Conservation (phyloP, 2,113 vertebrate species). For the Apus apus region DNA sequence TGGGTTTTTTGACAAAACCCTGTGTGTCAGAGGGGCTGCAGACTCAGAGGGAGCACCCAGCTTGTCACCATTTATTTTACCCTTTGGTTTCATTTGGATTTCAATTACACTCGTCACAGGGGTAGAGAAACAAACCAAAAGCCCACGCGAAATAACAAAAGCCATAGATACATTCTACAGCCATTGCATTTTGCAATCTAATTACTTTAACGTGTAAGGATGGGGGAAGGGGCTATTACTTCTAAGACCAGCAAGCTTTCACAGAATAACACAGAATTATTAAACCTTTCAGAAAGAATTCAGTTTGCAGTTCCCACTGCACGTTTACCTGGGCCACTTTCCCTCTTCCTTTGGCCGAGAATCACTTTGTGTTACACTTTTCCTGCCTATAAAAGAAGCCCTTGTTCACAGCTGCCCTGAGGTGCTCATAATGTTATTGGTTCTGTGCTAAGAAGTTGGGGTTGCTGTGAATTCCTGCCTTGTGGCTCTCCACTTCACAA, state of each 20-base stretch:
- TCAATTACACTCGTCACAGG: not conserved
- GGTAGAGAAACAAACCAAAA: constrained; percentile 1
- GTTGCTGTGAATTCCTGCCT: constrained; percentile 75
- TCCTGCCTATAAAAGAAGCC: constrained; percentile 66
- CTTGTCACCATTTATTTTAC: not conserved
- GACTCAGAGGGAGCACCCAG: not conserved
- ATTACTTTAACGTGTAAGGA: constrained; percentile 43
- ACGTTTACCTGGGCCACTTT: constrained; percentile 51
- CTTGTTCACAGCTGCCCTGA: constrained; percentile 70
- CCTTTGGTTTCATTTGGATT: not conserved
- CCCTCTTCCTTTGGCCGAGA: constrained; percentile 51
- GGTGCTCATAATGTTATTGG: constrained; percentile 70
- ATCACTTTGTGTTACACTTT: constrained; percentile 57
- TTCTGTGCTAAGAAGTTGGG: constrained; percentile 53
- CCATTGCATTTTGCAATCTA: constrained; percentile 1
- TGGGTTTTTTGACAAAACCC: not conserved
- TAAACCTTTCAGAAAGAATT: constrained; percentile 51
- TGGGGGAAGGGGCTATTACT: not conserved
- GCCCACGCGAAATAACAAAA: not conserved
- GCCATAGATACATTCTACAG: not conserved
- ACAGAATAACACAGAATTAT: constrained; percentile 17
- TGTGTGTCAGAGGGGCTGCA: not conserved
- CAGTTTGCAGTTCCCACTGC: constrained; percentile 26
- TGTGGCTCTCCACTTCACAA: constrained; percentile 64
- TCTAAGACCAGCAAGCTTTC: constrained; percentile 16